Evolutionary conservation across 2,113 vertebrate species (phyloP), one percentile per base, ranked within the genome.

Genomic region (Pluvianellus socialis): DNA sequence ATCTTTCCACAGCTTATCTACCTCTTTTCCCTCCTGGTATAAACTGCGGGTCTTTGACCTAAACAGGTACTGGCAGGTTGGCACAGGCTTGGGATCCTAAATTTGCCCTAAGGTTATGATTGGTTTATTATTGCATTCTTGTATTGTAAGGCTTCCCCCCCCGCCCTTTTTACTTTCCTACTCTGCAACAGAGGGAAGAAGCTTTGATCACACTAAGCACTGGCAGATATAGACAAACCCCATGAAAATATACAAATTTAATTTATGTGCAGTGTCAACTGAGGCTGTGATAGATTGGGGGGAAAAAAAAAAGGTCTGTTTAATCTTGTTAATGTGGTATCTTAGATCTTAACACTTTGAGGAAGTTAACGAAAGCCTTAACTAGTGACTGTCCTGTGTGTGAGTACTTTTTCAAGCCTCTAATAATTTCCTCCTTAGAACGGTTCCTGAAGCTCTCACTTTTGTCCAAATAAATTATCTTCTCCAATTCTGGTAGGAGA

Each of bases 311-410:
- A 56, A 79, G 47, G 72, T 52, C 79, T 70, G 63, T 83, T 95
- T 94, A 85, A 88, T 94, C 84, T 89, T 28, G 56, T 89, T 95
- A 91, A 95, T 42, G 3, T 66, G 79, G 75, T 94, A 82, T 79
- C 91, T 91, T 83, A 84, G 95, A 94, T 92, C 61, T 67, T 87
- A 65, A 38, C 52, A 12, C 80, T 94, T 91, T 68, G 91, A 94
- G 75, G 88, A 93, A 87, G 88, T 90, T 88, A 91, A 81, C 89
- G 84, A 20, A 81, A 89, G 92, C 49, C n/a, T 76, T 83, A 80
- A 68, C 81, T 65, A 86, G 79, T 59, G 88, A 67, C 86, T 55
- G 40, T 71, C 67, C 68, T 61, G 47, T 1, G 1, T 52, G 40
- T 33, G 59, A 92, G 55, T 71, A 12, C 56, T 63, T 72, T 74